These are phyloP conservation scores for Scaptomyza flava DNA, from an alignment of 2,888 invertebrate genomes.

Conservation along the genomic window DNA sequence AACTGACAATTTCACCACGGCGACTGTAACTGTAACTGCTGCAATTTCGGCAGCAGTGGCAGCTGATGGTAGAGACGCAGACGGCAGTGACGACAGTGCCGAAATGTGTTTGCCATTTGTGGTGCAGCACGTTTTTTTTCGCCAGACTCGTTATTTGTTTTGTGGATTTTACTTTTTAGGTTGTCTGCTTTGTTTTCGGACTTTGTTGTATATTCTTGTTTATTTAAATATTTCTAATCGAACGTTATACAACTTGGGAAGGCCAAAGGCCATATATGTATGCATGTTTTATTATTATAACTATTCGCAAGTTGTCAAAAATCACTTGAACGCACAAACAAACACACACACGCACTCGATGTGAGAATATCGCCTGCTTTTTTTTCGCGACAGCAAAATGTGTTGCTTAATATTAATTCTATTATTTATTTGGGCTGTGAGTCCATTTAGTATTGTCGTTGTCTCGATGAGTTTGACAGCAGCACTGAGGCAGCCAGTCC, in stretches of 20 bases:
- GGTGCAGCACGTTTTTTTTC: slow-evolving; percentile 6
- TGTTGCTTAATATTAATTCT: slow-evolving; percentile 39
- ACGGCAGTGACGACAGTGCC: slow-evolving; percentile 41
- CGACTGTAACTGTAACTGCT: slow-evolving; percentile 15
- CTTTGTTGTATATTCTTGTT: background rate
- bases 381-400: slow-evolving; percentile 22
- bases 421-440: slow-evolving; percentile 43
- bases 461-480: slow-evolving; percentile 62
- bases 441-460: slow-evolving; percentile 52
- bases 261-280: slow-evolving; percentile 10
- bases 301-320: slow-evolving; percentile 28
- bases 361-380: slow-evolving; percentile 24
- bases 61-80: slow-evolving; percentile 23
- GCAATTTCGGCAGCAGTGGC: slow-evolving; percentile 18
- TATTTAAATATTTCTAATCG: background rate
- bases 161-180: slow-evolving; percentile 8
- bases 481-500: slow-evolving; percentile 41
- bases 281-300: slow-evolving; percentile 19
- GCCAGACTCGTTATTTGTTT: slow-evolving; percentile 1
- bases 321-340: slow-evolving; percentile 12
- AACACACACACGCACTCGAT: slow-evolving; percentile 2
- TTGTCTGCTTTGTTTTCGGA: background rate
- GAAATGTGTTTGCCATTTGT: slow-evolving; percentile 56
- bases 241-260: slow-evolving; percentile 28
- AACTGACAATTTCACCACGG: slow-evolving; percentile 9